Percentiles rank a stretch among this genome's conserved stretches.
Conservation (phyloP, 1,140 invertebrate genomes). For the Mylabris phalerata region DNA sequence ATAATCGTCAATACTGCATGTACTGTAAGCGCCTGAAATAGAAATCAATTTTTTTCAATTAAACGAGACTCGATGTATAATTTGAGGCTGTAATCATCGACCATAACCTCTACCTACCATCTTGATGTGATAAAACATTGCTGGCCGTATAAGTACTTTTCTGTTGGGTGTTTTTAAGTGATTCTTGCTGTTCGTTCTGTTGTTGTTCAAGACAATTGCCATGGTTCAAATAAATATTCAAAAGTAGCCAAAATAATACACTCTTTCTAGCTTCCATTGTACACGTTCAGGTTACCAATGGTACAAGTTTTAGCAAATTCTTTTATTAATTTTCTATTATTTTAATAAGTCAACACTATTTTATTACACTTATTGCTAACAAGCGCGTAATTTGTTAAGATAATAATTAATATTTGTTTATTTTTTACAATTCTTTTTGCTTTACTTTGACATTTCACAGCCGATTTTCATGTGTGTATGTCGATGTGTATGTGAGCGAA, state of each 20-base stretch:
- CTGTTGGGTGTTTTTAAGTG: background rate
- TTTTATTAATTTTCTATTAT: too few species aligned
- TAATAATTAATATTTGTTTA: slow-evolving; percentile 22
- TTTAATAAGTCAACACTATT: too few species aligned
- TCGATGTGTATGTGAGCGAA: background rate
- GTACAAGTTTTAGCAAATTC: too few species aligned
- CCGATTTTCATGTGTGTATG: slow-evolving; percentile 9
- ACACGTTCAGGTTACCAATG: too few species aligned
- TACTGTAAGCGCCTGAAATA: slow-evolving; percentile 39
- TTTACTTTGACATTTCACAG: slow-evolving; percentile 33
- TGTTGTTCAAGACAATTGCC: background rate
- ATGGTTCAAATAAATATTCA: background rate
- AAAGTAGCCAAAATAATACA: slow-evolving; percentile 6
- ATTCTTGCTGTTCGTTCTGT: background rate
- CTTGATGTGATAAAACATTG: slow-evolving; percentile 34
- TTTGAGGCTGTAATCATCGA: too few species aligned
- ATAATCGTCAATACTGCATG: slow-evolving; percentile 57
- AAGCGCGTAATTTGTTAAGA: slow-evolving; percentile 19
- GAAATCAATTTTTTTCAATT: background rate
- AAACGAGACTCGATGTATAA: too few species aligned
- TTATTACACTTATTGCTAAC: too few species aligned
- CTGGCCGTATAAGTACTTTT: slow-evolving; percentile 12
- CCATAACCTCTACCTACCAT: slow-evolving; percentile 38
- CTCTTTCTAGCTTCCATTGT: background rate
- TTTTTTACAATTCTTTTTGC: slow-evolving; percentile 5